Conservation (phyloP, 2,888 invertebrate genomes). For the Cheiracanthium punctorium region DNA sequence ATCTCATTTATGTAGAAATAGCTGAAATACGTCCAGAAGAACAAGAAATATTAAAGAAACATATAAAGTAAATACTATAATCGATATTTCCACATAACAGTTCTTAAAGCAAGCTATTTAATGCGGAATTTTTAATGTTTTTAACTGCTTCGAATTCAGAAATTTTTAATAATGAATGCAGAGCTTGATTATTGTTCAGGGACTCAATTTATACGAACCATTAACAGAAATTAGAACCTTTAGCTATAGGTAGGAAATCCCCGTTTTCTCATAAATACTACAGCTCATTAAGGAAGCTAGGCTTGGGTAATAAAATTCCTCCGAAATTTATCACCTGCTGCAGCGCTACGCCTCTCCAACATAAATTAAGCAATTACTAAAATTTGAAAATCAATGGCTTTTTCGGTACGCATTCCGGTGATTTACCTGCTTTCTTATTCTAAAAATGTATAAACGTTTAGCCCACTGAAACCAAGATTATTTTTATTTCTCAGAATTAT, state of each 20-base stretch:
- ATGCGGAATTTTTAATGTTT: neutral
- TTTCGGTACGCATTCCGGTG: constrained; percentile 21
- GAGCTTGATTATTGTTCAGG: constrained; percentile 29
- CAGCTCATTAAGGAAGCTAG: constrained; percentile 55
- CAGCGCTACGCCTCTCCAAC: constrained; percentile 34
- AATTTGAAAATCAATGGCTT: constrained; percentile 51
- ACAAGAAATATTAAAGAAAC: no score
- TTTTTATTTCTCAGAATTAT: no score
- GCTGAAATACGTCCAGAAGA: no score
- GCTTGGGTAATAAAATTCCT: constrained; percentile 51
- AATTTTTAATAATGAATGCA: constrained; percentile 22
- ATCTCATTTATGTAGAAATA: no score
- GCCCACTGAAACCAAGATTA: neutral
- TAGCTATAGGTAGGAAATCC: constrained; percentile 29
- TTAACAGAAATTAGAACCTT: constrained; percentile 54
- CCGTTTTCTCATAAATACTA: constrained; percentile 58
- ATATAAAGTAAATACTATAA: no score
- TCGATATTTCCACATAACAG: no score
- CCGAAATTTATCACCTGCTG: constrained; percentile 57
- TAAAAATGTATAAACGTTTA: neutral
- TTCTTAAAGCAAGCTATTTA: no score
- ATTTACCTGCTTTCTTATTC: neutral
- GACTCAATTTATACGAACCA: constrained; percentile 46
- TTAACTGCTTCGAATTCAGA: constrained; percentile 27
- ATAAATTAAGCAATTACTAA: constrained; percentile 62